A percentile compares a stretch with the other conserved stretches of the same genome.
phyloP scores from a whole-genome alignment of 1,140 invertebrate species.

The Nixonia krombeini region DNA sequence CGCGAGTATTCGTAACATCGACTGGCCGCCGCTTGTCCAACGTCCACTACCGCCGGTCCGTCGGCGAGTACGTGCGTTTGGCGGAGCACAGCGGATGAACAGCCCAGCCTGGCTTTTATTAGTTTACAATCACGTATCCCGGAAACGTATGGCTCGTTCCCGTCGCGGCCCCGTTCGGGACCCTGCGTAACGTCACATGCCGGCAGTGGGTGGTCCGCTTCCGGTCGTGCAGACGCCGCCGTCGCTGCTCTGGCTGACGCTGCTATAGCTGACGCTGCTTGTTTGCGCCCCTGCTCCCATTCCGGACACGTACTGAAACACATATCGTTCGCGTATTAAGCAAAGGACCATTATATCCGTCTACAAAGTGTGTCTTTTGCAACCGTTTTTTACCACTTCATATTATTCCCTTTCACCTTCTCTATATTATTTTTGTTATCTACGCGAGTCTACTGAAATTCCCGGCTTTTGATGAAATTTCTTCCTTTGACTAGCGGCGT shows the following conservation, averaged over 20 bases:
- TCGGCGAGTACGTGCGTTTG: too few species aligned
- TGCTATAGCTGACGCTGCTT: constrained; percentile 66
- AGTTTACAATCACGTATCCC: constrained; percentile 62
- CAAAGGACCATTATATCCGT: background rate
- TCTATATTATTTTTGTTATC: too few species aligned
- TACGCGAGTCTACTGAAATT: too few species aligned
- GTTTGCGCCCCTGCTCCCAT: constrained; percentile 56
- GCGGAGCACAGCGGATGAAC: too few species aligned
- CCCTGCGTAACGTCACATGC: constrained; percentile 66
- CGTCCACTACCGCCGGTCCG: too few species aligned
- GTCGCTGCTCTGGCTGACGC: constrained; percentile 66
- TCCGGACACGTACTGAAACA: constrained; percentile 62
- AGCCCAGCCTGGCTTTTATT: background rate
- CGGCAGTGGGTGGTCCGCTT: constrained; percentile 42
- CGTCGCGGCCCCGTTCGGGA: constrained; percentile 61
- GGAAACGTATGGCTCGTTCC: constrained; percentile 65
- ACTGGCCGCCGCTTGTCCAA: too few species aligned
- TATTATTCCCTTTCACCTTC: too few species aligned
- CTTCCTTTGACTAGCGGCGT: too few species aligned
- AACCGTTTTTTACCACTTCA: too few species aligned
- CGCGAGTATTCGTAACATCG: too few species aligned
- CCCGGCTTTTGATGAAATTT: too few species aligned
- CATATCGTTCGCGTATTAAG: background rate
- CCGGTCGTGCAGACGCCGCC: constrained; percentile 51
- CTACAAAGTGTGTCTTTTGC: too few species aligned